These are phyloP conservation scores for Micronisus gabar DNA, from an alignment of 2,113 vertebrate species.

Conservation along the genomic window DNA sequence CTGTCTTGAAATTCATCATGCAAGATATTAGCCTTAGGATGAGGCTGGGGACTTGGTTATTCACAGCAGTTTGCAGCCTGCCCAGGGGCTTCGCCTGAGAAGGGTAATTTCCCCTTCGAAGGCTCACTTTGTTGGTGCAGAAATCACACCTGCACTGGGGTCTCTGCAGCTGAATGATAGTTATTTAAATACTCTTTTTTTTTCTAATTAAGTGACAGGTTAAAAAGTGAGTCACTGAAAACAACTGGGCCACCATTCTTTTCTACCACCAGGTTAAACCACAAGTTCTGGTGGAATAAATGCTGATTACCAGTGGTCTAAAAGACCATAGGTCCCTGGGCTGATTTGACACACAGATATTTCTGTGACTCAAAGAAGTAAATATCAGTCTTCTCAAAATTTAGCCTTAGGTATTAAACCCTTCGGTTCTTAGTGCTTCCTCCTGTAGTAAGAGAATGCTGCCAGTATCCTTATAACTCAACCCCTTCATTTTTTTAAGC, in stretches of 20 bases:
- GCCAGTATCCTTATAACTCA: neutral
- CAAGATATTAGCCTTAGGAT: neutral
- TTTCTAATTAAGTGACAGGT: neutral
- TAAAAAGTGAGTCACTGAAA: neutral
- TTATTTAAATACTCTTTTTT: neutral
- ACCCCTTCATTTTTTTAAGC: neutral
- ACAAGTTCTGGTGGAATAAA: neutral
- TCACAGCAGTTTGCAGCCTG: neutral
- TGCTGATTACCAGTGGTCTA: neutral
- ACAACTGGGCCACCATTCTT: neutral
- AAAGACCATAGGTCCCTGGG: neutral
- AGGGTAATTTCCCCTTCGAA: neutral
- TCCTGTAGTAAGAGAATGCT: neutral
- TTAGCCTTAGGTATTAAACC: neutral
- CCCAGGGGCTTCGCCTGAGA: neutral
- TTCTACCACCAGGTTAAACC: neutral
- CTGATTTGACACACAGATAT: neutral
- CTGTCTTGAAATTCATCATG: neutral
- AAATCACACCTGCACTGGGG: neutral
- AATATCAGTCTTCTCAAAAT: neutral
- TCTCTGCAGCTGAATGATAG: neutral
- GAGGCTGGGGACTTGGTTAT: neutral
- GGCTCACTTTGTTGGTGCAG: neutral
- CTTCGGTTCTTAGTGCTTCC: neutral
- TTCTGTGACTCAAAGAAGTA: neutral